phyloP scores from a whole-genome alignment of 2,797 vertebrate species.

The Sebastes taczanowskii region DNA sequence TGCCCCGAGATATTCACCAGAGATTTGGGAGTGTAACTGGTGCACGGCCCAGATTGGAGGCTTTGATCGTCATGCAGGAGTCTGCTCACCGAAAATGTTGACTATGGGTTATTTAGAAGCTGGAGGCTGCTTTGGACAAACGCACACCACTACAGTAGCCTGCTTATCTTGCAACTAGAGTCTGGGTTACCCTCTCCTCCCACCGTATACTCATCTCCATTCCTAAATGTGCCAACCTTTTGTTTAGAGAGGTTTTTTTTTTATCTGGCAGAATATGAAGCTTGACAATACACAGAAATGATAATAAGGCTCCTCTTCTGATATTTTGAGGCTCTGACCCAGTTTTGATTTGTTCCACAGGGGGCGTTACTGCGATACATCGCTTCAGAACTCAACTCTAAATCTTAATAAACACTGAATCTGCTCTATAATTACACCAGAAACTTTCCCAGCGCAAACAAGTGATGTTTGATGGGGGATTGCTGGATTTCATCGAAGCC shows the following conservation, averaged over 20 bases:
- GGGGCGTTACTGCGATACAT: constrained; percentile 46
- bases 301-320: constrained; percentile 72
- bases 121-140: constrained; percentile 39
- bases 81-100: constrained; percentile 32
- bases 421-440: constrained; percentile 42
- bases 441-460: constrained; percentile 36
- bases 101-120: constrained; percentile 57
- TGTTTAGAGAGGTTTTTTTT: constrained; percentile 59
- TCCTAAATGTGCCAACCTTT: constrained; percentile 66
- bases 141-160: background rate
- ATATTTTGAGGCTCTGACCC: constrained; percentile 78
- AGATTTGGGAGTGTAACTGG: constrained; percentile 42
- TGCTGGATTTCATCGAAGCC: constrained; percentile 1
- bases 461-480: constrained; percentile 14
- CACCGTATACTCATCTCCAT: constrained; percentile 42
- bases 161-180: constrained; percentile 35
- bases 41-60: constrained; percentile 27
- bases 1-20: constrained; percentile 19
- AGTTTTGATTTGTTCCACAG: constrained; percentile 74
- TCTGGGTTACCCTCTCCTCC: constrained; percentile 49
- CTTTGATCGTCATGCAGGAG: constrained; percentile 48
- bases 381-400: constrained; percentile 46
- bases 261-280: constrained; percentile 63
- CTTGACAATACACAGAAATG: constrained; percentile 64
- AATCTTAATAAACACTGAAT: constrained; percentile 51